A percentile compares a stretch with the other conserved stretches of the same genome.
phyloP scores from a whole-genome alignment of 2,797 vertebrate species.

The Schizothorax lantsangensis region DNA sequence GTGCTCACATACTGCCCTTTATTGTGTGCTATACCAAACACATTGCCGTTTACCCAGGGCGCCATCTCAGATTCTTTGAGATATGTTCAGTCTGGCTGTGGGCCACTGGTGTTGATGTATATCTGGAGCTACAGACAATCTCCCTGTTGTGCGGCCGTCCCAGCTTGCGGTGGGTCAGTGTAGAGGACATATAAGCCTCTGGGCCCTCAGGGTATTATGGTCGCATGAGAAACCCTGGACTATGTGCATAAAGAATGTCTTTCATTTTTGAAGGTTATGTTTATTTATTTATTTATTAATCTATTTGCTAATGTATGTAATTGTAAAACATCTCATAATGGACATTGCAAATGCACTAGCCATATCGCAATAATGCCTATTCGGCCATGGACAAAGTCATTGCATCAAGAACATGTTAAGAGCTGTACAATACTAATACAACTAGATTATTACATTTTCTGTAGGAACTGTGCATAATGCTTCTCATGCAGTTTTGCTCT shows the following conservation, averaged over 20 bases:
- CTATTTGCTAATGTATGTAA: not conserved
- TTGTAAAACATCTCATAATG: conserved; percentile 12
- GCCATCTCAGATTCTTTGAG: conserved; percentile 31
- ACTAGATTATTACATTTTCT: not conserved
- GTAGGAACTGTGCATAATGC: not conserved
- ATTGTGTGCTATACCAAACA: conserved; percentile 17
- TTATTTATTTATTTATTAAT: not conserved
- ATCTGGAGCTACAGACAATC: conserved; percentile 50
- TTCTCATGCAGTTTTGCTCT: not conserved
- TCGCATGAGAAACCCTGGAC: conserved; percentile 69
- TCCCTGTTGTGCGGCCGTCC: conserved; percentile 53
- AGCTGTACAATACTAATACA: not conserved
- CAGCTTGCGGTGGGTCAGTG: conserved; percentile 51
- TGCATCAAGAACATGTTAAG: not conserved
- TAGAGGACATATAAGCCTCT: conserved; percentile 56
- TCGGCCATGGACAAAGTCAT: not conserved
- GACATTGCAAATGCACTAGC: not conserved
- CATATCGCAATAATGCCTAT: not conserved
- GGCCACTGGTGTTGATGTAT: conserved; percentile 35
- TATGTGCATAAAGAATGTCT: conserved; percentile 5
- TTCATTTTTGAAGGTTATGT: not conserved
- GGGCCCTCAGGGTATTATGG: conserved; percentile 66
- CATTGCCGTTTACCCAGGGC: conserved; percentile 53
- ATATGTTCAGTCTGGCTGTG: conserved; percentile 29
- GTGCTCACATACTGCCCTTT: conserved; percentile 37